These are phyloP conservation scores for Lithosia quadra DNA, from an alignment of 2,888 invertebrate species.

Conservation along the genomic window DNA sequence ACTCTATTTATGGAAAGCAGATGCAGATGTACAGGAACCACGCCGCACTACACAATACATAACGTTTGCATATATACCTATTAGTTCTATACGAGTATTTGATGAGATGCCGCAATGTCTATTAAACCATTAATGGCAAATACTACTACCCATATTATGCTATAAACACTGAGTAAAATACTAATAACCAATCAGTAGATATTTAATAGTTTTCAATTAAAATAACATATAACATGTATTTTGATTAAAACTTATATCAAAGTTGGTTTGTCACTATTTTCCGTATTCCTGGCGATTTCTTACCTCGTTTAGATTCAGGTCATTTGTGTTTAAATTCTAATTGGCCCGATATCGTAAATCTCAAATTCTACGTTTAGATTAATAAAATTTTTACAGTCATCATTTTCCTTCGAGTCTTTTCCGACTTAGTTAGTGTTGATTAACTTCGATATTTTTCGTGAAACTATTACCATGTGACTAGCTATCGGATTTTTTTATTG, in stretches of 20 bases:
- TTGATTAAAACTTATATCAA: neutral
- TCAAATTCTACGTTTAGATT: neutral
- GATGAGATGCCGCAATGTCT: slow-evolving; percentile 13
- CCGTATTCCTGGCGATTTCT: neutral
- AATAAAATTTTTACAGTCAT: too few relatives aligned
- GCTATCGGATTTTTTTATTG: too few relatives aligned
- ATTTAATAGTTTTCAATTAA: too few relatives aligned
- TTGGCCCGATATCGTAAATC: neutral
- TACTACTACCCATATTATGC: neutral
- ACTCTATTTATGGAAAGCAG: neutral
- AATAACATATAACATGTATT: too few relatives aligned
- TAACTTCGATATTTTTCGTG: too few relatives aligned
- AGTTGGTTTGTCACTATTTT: neutral
- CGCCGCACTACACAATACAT: neutral
- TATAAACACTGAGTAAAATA: neutral
- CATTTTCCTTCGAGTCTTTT: too few relatives aligned
- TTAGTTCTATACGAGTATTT: too few relatives aligned
- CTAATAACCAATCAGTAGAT: neutral
- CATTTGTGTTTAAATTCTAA: too few relatives aligned
- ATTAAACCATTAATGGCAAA: slow-evolving; percentile 14
- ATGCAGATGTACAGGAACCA: neutral
- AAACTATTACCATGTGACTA: too few relatives aligned
- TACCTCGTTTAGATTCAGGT: neutral
- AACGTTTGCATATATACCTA: slow-evolving; percentile 12
- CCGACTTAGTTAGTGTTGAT: too few relatives aligned